A percentile compares a stretch with the other conserved stretches of the same genome.
These are phyloP conservation scores for Brachionus calyciflorus DNA, from an alignment of 1,140 invertebrate genomes.

Conservation along the genomic window DNA sequence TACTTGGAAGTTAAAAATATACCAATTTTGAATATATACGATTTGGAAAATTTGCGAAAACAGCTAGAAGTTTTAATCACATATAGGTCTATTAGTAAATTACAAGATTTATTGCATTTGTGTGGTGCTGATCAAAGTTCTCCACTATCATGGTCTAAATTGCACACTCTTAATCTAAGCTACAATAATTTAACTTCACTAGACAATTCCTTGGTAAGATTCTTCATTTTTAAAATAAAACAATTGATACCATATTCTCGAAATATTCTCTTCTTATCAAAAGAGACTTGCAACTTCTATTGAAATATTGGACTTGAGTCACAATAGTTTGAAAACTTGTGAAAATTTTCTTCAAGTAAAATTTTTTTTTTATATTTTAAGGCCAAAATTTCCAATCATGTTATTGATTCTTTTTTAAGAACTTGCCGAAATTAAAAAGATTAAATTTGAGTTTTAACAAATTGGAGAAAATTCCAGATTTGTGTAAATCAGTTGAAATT, in stretches of 20 bases:
- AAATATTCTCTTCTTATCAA: neutral
- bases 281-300: neutral
- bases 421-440: conserved; percentile 25
- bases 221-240: neutral
- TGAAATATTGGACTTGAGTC: conserved; percentile 15
- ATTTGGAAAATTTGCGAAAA: conserved; percentile 23
- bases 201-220: neutral
- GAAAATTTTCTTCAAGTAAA: neutral
- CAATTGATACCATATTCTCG: neutral
- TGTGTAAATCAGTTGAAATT: neutral
- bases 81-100: neutral
- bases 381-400: neutral
- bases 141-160: conserved; percentile 1
- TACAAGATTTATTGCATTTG: conserved; percentile 11
- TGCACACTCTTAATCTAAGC: neutral
- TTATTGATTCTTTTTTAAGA: neutral
- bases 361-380: neutral
- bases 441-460: conserved; percentile 37
- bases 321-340: conserved; percentile 12
- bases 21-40: neutral
- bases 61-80: neutral
- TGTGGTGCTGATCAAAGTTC: conserved; percentile 41
- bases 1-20: conserved; percentile 21
- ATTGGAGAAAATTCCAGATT: neutral
- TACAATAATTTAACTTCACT: neutral